Evolutionary conservation across 1,140 invertebrate species (phyloP), one percentile per base, ranked within the genome.

Genomic region (Macrocentrus cingulum): DNA sequence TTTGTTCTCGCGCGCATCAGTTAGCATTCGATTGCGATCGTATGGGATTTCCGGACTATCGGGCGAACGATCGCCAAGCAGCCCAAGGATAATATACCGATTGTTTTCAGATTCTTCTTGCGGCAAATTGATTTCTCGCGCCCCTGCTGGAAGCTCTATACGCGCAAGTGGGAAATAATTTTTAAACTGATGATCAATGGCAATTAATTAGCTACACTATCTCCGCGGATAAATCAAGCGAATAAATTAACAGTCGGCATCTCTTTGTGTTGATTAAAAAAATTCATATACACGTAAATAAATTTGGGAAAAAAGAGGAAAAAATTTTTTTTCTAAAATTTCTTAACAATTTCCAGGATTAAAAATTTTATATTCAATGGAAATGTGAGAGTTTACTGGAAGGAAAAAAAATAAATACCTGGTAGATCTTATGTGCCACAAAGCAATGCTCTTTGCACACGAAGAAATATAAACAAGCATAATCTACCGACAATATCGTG

Each of bases 401-500:
- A 23, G 39, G n/a, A 42, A 16, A n/a, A 13, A 54, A 39, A 25
- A 23, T 15, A 25, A 13, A 41, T 13, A 15, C 8, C 19, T 16
- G 19, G 16, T 15, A 18, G n/a, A 32, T 46, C 20, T 44, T 2
- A 49, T 50, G 19, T 51, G 32, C 23, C 29, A 25, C 25, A 36
- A 34, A n/a, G 37, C 5, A 39, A 39, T 52, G 36, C 37, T 52
- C n/a, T 16, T 18, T 9, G 9, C 18, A 29, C 7, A 23, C 13
- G 36, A 20, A 32, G 48, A 41, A 48, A 41, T 29, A 57, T 50
- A 50, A 57, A 57, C 55, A 57, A 57, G 23, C 19, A 44, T 57
- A 56, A 56, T 56, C 54, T 42, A 48, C 13, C 44, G 19, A 23
- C 32, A 36, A 34, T 19, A 50, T 49, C 45, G 23, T 37, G n/a